Conservation (phyloP, 2,797 vertebrate species). For the Agapornis canus region DNA sequence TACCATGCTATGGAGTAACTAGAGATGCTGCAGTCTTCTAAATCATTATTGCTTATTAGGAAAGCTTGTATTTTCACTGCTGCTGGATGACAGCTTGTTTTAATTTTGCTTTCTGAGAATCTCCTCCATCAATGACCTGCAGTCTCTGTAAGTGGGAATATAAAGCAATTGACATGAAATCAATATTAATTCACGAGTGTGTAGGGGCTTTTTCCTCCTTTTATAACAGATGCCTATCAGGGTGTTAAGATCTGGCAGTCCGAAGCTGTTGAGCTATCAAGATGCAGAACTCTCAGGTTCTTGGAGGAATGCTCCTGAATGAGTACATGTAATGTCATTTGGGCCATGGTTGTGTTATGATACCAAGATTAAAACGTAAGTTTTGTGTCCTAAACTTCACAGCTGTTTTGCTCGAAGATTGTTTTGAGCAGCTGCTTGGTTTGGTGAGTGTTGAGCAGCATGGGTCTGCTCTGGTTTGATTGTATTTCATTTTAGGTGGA, state of each 20-base stretch:
- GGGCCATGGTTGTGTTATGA: not conserved
- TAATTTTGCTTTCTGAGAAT: constrained; percentile 35
- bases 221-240: not conserved
- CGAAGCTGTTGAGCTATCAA: not conserved
- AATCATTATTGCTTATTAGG: constrained; percentile 30
- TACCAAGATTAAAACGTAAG: not conserved
- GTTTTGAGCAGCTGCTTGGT: not conserved
- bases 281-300: not conserved
- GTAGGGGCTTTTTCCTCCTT: not conserved
- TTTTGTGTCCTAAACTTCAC: not conserved
- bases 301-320: not conserved
- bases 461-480: not conserved
- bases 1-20: not conserved
- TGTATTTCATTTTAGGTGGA: not conserved
- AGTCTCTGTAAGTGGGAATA: not conserved
- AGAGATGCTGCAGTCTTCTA: not conserved
- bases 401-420: not conserved
- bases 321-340: not conserved
- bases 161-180: constrained; percentile 47
- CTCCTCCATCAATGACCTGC: not conserved
- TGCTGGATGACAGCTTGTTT: not conserved
- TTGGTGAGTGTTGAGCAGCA: not conserved
- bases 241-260: not conserved
- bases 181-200: constrained; percentile 17
- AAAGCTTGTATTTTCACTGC: not conserved